A percentile compares a stretch with the other conserved stretches of the same genome.
Evolutionary conservation across 2,888 invertebrate genomes (phyloP).

Genomic region (Physocephala rufipes): DNA sequence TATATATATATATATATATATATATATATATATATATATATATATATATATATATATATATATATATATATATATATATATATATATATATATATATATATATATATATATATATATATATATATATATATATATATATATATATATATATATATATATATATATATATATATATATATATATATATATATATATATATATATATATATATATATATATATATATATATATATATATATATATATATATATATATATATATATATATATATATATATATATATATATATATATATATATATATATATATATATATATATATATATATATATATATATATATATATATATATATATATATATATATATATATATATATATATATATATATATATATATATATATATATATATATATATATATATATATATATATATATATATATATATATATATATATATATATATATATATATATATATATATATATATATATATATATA

Average conservation of each 20-base stretch:
- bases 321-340: constrained; percentile 13
- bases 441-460: constrained; percentile 22
- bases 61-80: neutral
- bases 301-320: constrained; percentile 22
- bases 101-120: constrained; percentile 25
- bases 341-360: neutral
- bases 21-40: constrained; percentile 22
- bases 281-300: constrained; percentile 14
- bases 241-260: constrained; percentile 25
- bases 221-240: constrained; percentile 27
- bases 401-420: neutral
- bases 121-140: neutral
- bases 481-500: neutral
- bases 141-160: constrained; percentile 14
- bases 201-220: neutral
- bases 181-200: constrained; percentile 13
- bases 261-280: neutral
- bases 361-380: constrained; percentile 27
- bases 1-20: constrained; percentile 14
- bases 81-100: constrained; percentile 27
- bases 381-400: constrained; percentile 25
- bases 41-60: constrained; percentile 13
- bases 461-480: constrained; percentile 13
- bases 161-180: constrained; percentile 22
- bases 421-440: constrained; percentile 14